phyloP scores from a whole-genome alignment of 2,113 vertebrate genomes.

The Corydoras sp. region DNA sequence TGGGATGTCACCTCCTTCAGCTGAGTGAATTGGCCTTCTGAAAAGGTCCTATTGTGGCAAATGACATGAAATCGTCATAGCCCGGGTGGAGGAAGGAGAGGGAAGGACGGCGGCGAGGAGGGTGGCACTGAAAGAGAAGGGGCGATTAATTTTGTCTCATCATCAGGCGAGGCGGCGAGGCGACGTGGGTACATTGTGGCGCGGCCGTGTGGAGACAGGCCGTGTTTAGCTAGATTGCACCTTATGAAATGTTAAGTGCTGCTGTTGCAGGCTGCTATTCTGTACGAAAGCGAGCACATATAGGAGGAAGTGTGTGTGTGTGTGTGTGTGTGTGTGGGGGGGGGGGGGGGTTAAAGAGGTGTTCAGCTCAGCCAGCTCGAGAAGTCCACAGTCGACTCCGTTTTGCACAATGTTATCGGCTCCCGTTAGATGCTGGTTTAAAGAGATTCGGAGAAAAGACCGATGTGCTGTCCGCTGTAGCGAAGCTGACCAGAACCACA shows the following conservation, averaged over 20 bases:
- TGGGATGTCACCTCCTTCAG: not conserved
- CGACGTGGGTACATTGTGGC: constrained; percentile 18
- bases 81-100: not conserved
- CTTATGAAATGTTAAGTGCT: constrained; percentile 37
- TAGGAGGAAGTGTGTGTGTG: not conserved
- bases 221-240: constrained; percentile 31
- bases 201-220: constrained; percentile 4
- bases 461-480: too few species aligned
- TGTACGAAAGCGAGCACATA: not conserved
- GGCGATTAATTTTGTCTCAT: constrained; percentile 27
- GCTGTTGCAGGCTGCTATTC: constrained; percentile 23
- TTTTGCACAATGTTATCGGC: too few species aligned
- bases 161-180: constrained; percentile 6
- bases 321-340: constrained; percentile 5
- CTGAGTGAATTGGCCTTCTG: constrained; percentile 2
- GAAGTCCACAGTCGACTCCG: too few species aligned
- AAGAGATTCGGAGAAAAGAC: too few species aligned
- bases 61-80: not conserved
- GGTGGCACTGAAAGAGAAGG: constrained; percentile 19
- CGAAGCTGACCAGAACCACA: too few species aligned
- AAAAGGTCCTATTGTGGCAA: constrained; percentile 32
- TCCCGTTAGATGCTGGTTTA: too few species aligned
- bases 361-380: not conserved
- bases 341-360: constrained; percentile 12
- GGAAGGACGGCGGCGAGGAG: constrained; percentile 2